These are phyloP conservation scores for Aplochiton taeniatus DNA, from an alignment of 2,797 vertebrate species.

Conservation along the genomic window DNA sequence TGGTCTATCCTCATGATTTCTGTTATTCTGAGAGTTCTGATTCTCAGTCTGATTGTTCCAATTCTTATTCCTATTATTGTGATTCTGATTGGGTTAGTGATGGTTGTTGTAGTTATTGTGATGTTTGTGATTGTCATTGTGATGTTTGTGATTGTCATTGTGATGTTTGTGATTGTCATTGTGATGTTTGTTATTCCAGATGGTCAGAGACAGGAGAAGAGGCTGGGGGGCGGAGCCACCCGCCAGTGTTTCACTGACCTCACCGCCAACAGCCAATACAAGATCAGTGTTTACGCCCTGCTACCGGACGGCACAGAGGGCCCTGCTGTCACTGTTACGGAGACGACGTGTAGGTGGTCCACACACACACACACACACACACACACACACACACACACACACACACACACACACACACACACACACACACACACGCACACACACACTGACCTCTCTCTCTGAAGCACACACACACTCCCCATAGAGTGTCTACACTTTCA, in stretches of 20 bases:
- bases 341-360: constrained; percentile 80
- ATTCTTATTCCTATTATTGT: no score
- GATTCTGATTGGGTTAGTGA: no score
- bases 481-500: background rate
- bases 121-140: no score
- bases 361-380: constrained; percentile 9
- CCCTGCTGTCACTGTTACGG: constrained; percentile 77
- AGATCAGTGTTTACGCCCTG: constrained; percentile 84
- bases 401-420: background rate
- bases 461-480: background rate
- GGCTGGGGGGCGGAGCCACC: constrained; percentile 78
- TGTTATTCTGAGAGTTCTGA: no score
- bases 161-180: background rate
- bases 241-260: constrained; percentile 91
- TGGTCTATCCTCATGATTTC: no score
- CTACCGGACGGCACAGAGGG: constrained; percentile 87
- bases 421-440: constrained; percentile 11
- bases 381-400: constrained; percentile 17
- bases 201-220: constrained; percentile 81
- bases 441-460: background rate
- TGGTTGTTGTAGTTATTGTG: no score
- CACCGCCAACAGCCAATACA: constrained; percentile 82
- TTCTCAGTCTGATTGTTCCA: no score
- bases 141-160: background rate
- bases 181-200: constrained; percentile 68